Evolutionary conservation across 2,113 vertebrate species (phyloP), one percentile per base, ranked within the genome.

Genomic region (Lepisosteus oculatus): DNA sequence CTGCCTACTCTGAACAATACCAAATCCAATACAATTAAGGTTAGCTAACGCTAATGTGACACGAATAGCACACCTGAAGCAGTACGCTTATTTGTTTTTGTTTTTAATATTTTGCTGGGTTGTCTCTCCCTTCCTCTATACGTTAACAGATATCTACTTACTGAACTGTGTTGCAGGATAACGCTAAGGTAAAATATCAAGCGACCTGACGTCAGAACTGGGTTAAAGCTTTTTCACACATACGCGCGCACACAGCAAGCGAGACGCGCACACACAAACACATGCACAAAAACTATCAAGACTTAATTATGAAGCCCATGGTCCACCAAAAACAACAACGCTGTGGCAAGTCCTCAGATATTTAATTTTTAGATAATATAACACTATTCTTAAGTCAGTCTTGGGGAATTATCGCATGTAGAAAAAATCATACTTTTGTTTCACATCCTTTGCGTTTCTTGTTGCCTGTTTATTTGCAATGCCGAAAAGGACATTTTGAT

Each of bases 171-270:
- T 45, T 62, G n/a, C 67, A 9, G 42, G 13, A 61, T 43, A 63
- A 9, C 61, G 51, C 72, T 44, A 69, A 69, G 59, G 62, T 65
- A 68, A 76, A 64, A 65, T 65, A 69, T 55, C 70, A 55, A 61
- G 67, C 51, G 15, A 73, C 59, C 14, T 77, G 75, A 73, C 75
- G 75, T 77, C 71, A 77, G 45, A 61, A 44, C 17, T 61, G 71
- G 43, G 45, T 43, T 70, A 45, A 66, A 77, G 63, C 67, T 57
- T 47, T 66, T 73, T 77, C 45, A 15, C 67, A 77, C 45, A 15
- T 43, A n/a, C 47, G 61, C 67, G 72, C 67, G 54, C 41, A 13
- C 44, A 61, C 61, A 57, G 62, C 41, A 13, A 6, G 42, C 41
- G 62, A 29, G 29, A 29, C 29, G 59, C 62, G 61, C 68, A 51